Percentiles rank a stretch among this genome's conserved stretches.
These are phyloP conservation scores for Syngnathus rostellatus DNA, from an alignment of 2,797 vertebrate genomes.

Conservation along the genomic window DNA sequence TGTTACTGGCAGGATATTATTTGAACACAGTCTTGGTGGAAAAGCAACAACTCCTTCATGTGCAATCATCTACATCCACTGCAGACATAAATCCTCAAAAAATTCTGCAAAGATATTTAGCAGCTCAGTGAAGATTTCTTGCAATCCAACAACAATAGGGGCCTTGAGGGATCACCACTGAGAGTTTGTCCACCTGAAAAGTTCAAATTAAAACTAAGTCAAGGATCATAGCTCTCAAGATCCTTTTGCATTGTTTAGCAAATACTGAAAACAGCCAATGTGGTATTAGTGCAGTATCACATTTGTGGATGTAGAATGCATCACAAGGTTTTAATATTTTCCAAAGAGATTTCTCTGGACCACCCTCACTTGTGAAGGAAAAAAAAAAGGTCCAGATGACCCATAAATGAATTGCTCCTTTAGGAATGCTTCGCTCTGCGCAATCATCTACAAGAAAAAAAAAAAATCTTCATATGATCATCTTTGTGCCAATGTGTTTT, in stretches of 20 bases:
- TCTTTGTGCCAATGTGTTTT: slow-evolving; percentile 3
- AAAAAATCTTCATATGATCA: slow-evolving; percentile 9
- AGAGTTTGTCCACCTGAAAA: background rate
- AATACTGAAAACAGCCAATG: slow-evolving; percentile 19
- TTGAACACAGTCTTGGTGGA: background rate
- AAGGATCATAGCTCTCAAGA: background rate
- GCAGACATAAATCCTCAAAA: slow-evolving; percentile 7
- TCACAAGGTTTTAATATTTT: slow-evolving; percentile 55
- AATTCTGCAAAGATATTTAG: background rate
- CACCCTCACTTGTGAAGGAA: slow-evolving; percentile 46
- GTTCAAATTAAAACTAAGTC: slow-evolving; percentile 4
- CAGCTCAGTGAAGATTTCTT: background rate
- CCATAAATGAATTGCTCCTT: slow-evolving; percentile 54
- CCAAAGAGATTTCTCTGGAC: slow-evolving; percentile 46
- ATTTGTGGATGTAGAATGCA: slow-evolving; percentile 11
- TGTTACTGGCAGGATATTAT: background rate
- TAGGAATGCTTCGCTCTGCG: slow-evolving; percentile 60
- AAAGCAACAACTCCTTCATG: slow-evolving; percentile 3
- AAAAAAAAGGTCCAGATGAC: slow-evolving; percentile 54
- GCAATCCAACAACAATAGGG: slow-evolving; percentile 2
- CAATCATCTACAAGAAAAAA: slow-evolving; percentile 33
- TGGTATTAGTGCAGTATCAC: slow-evolving; percentile 15
- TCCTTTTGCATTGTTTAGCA: slow-evolving; percentile 1
- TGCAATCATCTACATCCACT: slow-evolving; percentile 3
- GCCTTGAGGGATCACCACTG: slow-evolving; percentile 4